A percentile compares a stretch with the other conserved stretches of the same genome.
These are phyloP conservation scores for Blastobasis adustella DNA, from an alignment of 2,888 invertebrate genomes.

Conservation along the genomic window DNA sequence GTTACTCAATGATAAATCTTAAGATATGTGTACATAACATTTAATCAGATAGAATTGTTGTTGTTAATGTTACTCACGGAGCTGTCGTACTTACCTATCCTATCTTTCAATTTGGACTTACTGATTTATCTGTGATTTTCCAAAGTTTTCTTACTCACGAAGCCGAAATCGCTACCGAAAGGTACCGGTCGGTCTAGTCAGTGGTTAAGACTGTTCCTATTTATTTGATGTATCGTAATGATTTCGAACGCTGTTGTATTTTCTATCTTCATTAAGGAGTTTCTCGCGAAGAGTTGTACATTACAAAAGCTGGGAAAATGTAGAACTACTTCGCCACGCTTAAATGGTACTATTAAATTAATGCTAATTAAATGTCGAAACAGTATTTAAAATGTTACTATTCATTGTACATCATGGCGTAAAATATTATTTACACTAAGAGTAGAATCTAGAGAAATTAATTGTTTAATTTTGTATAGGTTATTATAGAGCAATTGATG, in stretches of 20 bases:
- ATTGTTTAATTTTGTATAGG: constrained; percentile 67
- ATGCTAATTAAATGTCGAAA: constrained; percentile 19
- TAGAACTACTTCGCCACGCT: constrained; percentile 50
- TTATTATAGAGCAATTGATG: constrained; percentile 63
- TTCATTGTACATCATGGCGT: constrained; percentile 36
- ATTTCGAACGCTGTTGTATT: constrained; percentile 15
- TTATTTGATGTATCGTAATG: constrained; percentile 8
- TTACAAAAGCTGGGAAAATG: constrained; percentile 70
- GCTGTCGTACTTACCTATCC: not conserved
- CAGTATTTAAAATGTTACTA: constrained; percentile 27
- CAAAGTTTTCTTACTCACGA: too few species aligned
- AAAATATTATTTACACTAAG: constrained; percentile 41
- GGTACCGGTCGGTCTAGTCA: constrained; percentile 27
- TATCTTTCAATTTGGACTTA: constrained; percentile 13
- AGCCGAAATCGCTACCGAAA: too few species aligned
- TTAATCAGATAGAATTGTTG: constrained; percentile 29
- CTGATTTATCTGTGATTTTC: constrained; percentile 14
- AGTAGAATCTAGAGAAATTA: constrained; percentile 36
- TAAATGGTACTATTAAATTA: constrained; percentile 19
- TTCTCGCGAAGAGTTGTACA: constrained; percentile 58
- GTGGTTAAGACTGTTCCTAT: constrained; percentile 39
- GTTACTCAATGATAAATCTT: constrained; percentile 45
- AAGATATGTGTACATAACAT: constrained; percentile 66
- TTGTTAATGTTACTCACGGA: constrained; percentile 30
- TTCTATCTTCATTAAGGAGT: constrained; percentile 11